These are phyloP conservation scores for Nephila pilipes DNA, from an alignment of 1,140 invertebrate genomes.

Conservation along the genomic window DNA sequence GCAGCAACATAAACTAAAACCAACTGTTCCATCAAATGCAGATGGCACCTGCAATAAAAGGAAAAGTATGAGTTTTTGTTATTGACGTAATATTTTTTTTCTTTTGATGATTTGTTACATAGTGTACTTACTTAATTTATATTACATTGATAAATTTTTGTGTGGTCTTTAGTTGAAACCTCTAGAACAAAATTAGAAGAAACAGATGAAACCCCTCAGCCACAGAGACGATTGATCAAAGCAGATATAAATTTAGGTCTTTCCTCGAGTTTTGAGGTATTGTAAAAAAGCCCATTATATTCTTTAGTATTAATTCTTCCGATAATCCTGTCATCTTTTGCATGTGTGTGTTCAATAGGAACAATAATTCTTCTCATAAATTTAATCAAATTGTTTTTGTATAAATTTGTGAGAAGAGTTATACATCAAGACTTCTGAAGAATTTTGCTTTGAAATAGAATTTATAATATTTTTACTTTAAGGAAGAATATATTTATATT, in stretches of 20 bases:
- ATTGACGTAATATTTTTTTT: not conserved
- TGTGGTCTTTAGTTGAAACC: conserved; percentile 80
- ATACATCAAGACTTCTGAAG: too few relatives aligned
- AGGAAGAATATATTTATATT: too few relatives aligned
- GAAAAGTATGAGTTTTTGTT: conserved; percentile 42
- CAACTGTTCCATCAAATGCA: conserved; percentile 68
- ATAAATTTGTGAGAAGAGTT: too few relatives aligned
- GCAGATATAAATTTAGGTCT: conserved; percentile 81
- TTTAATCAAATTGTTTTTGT: too few relatives aligned
- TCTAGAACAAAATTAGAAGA: conserved; percentile 80
- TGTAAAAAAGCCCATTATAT: not conserved
- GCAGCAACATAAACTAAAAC: conserved; percentile 84
- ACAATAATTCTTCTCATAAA: too few relatives aligned
- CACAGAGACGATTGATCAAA: conserved; percentile 82
- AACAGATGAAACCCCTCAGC: conserved; percentile 80
- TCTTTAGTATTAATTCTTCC: too few relatives aligned
- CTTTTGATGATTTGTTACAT: not conserved
- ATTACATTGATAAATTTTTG: not conserved
- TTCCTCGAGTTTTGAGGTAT: conserved; percentile 78
- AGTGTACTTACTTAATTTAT: too few relatives aligned
- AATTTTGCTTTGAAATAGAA: too few relatives aligned
- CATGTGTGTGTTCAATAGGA: too few relatives aligned
- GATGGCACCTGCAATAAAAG: conserved; percentile 35
- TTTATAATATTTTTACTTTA: too few relatives aligned
- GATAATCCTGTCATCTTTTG: too few relatives aligned